Conservation (phyloP, 2,113 vertebrate species). For the Rhabdomys dilectus region DNA sequence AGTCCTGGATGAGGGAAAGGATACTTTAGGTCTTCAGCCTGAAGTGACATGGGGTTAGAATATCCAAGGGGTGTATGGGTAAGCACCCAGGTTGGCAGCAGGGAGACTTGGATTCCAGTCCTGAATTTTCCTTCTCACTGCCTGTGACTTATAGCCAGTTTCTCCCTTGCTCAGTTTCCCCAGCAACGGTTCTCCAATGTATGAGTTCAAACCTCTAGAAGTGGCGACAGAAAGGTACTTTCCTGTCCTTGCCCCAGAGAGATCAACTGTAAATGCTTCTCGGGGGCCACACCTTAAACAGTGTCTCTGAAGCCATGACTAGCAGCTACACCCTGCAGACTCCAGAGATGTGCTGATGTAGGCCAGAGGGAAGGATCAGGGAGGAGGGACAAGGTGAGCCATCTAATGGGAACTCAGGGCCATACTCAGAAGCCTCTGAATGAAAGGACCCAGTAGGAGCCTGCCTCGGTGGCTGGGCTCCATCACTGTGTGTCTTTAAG, state of each 20-base stretch:
- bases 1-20: accelerated
- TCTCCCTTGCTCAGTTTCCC: neutral
- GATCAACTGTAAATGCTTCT: neutral
- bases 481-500: neutral
- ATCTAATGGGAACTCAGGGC: neutral
- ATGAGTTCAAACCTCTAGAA: neutral
- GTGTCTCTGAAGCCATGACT: neutral
- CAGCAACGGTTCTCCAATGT: neutral
- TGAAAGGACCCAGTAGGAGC: neutral
- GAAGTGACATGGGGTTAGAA: neutral
- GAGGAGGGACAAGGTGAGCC: accelerated
- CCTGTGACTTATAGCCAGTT: neutral
- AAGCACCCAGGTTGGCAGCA: neutral
- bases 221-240: neutral
- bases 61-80: neutral
- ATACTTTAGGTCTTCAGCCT: neutral
- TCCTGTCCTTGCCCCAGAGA: neutral
- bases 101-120: neutral
- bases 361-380: neutral
- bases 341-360: neutral
- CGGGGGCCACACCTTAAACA: neutral
- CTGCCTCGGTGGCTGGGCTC: accelerated
- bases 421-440: neutral
- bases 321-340: accelerated
- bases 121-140: neutral